Evolutionary conservation across 2,888 invertebrate species (phyloP).

Genomic region (Lithophane ornitopus): DNA sequence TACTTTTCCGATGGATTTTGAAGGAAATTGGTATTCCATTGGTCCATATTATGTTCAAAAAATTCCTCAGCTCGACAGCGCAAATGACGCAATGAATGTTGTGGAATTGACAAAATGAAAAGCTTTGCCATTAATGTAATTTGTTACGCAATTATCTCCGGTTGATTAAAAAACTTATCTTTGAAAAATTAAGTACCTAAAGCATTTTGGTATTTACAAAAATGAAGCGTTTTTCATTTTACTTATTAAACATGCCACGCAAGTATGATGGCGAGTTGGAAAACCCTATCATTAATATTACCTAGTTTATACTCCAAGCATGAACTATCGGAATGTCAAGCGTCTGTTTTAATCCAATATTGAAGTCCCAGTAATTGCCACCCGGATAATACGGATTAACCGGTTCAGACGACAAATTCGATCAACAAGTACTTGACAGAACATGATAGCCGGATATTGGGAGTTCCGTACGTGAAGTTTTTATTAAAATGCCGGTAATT

Average conservation of each 20-base stretch:
- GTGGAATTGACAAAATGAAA: no score
- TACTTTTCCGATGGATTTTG: no score
- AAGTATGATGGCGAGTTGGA: background rate
- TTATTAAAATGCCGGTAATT: slow-evolving; percentile 51
- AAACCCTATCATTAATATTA: background rate
- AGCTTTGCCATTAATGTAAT: no score
- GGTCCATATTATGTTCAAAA: no score
- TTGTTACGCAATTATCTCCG: no score
- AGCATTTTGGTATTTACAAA: background rate
- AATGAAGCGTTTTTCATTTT: background rate
- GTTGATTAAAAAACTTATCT: no score
- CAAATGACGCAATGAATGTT: no score
- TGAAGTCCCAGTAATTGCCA: slow-evolving; percentile 33
- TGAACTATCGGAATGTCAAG: slow-evolving; percentile 21
- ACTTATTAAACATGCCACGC: background rate
- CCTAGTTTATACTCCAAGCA: background rate
- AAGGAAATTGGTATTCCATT: no score
- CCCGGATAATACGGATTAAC: slow-evolving; percentile 41
- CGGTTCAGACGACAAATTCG: slow-evolving; percentile 31
- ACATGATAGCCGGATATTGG: slow-evolving; percentile 40
- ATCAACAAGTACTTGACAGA: slow-evolving; percentile 57
- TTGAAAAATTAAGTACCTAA: no score
- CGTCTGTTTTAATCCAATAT: slow-evolving; percentile 38
- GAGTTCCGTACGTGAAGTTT: slow-evolving; percentile 33
- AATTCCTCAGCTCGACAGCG: no score